phyloP scores from a whole-genome alignment of 2,888 invertebrate genomes.

The Xestia rhomboidea region DNA sequence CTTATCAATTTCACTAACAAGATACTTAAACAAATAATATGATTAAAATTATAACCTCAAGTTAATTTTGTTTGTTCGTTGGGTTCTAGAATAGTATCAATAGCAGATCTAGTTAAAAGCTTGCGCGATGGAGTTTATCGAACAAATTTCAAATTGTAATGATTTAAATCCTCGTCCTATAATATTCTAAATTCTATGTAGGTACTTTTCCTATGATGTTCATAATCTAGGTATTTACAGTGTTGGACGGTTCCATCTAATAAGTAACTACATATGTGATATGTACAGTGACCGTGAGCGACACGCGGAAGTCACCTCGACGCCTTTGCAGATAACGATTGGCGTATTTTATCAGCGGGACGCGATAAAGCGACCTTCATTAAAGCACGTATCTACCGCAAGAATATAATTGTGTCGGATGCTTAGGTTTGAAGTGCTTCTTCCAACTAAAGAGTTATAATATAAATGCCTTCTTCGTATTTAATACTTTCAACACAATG shows the following conservation, averaged over 20 bases:
- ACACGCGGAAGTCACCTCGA: slow-evolving; percentile 86
- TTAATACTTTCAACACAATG: neutral
- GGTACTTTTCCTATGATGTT: slow-evolving; percentile 5
- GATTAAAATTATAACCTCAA: slow-evolving; percentile 19
- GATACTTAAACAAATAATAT: slow-evolving; percentile 1
- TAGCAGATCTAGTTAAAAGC: neutral
- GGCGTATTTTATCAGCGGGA: slow-evolving; percentile 66
- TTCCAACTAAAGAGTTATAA: slow-evolving; percentile 1
- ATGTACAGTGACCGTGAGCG: slow-evolving; percentile 79
- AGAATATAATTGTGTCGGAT: slow-evolving; percentile 77
- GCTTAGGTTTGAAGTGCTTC: slow-evolving; percentile 24
- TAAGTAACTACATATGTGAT: slow-evolving; percentile 70
- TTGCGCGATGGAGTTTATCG: neutral
- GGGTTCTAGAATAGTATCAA: neutral
- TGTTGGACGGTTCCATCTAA: slow-evolving; percentile 62
- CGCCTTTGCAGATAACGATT: slow-evolving; percentile 82
- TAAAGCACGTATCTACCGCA: slow-evolving; percentile 77
- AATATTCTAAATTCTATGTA: neutral
- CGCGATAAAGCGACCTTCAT: slow-evolving; percentile 67
- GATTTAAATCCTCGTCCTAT: neutral
- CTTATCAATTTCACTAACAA: slow-evolving; percentile 27
- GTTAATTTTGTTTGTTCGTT: neutral
- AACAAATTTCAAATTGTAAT: neutral
- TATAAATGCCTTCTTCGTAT: neutral
- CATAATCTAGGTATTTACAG: slow-evolving; percentile 15